Percentiles rank a stretch among this genome's conserved stretches.
Evolutionary conservation across 2,888 invertebrate species (phyloP).

Genomic region (Habroteleia sp.): DNA sequence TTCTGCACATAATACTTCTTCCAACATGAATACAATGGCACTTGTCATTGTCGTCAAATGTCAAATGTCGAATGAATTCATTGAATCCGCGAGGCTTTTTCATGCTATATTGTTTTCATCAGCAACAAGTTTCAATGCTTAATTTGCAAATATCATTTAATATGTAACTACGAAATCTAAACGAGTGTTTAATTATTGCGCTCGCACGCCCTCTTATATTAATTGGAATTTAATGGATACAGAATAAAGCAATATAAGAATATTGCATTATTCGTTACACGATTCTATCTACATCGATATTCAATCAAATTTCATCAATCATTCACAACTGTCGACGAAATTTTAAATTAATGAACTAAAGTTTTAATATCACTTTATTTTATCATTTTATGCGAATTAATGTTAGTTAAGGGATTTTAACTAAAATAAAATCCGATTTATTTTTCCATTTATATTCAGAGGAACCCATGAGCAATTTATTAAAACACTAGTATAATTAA

Average conservation of each 20-base stretch:
- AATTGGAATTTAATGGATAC: too few relatives aligned
- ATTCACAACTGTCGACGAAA: conserved; percentile 13
- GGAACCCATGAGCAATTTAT: too few relatives aligned
- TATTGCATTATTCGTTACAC: conserved; percentile 13
- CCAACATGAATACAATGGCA: conserved; percentile 23
- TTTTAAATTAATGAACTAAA: too few relatives aligned
- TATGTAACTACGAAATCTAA: conserved; percentile 5
- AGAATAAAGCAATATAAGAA: conserved; percentile 6
- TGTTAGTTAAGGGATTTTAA: too few relatives aligned
- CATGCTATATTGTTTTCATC: conserved; percentile 24
- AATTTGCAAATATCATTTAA: conserved; percentile 16
- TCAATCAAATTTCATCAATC: conserved; percentile 39
- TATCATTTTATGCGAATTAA: too few relatives aligned
- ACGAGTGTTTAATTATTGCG: conserved; percentile 17
- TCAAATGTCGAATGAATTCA: conserved; percentile 42
- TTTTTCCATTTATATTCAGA: too few relatives aligned
- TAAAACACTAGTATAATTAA: too few relatives aligned
- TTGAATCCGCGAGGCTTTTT: conserved; percentile 9
- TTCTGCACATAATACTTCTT: conserved; percentile 37
- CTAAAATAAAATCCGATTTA: too few relatives aligned
- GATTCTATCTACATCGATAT: too few relatives aligned
- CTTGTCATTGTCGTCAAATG: too few relatives aligned
- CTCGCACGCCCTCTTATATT: conserved; percentile 10
- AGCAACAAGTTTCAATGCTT: conserved; percentile 37
- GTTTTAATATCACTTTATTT: too few relatives aligned